phyloP scores from a whole-genome alignment of 30 jellyfish, hydroid and myxozoan species.

The Sanderia malayensis region DNA sequence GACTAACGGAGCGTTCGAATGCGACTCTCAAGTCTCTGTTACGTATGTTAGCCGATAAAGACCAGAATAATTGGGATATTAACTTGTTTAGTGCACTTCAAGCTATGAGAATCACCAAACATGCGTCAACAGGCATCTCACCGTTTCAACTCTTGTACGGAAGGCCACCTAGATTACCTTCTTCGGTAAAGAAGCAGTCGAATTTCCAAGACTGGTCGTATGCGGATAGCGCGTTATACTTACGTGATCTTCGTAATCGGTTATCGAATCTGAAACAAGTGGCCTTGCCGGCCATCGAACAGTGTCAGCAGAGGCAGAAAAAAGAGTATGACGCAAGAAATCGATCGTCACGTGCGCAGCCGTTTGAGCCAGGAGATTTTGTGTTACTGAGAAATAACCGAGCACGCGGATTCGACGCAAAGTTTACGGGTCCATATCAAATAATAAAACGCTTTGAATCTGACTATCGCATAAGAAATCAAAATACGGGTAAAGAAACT shows the following conservation, averaged over 20 bases:
- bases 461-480: too few relatives aligned
- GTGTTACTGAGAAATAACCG: neutral
- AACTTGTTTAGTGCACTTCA: neutral
- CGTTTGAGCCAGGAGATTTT: neutral
- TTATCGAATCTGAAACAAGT: neutral
- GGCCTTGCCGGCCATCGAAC: neutral
- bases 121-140: conserved; percentile 7
- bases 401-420: neutral
- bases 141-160: conserved; percentile 16
- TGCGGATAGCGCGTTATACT: neutral
- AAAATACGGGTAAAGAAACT: too few relatives aligned
- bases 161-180: conserved; percentile 17
- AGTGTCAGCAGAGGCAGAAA: neutral
- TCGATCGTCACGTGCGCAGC: neutral
- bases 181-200: conserved; percentile 1
- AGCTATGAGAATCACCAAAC: neutral
- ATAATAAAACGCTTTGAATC: neutral
- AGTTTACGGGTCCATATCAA: neutral
- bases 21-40: conserved; percentile 8
- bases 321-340: neutral
- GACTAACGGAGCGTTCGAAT: conserved; percentile 35
- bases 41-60: conserved; percentile 4
- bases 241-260: neutral
- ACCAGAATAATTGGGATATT: conserved; percentile 8
- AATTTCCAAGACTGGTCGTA: neutral